Percentiles rank a stretch among this genome's conserved stretches.
Evolutionary conservation across 2,797 vertebrate species (phyloP).

Genomic region (Pelobates cultripes): DNA sequence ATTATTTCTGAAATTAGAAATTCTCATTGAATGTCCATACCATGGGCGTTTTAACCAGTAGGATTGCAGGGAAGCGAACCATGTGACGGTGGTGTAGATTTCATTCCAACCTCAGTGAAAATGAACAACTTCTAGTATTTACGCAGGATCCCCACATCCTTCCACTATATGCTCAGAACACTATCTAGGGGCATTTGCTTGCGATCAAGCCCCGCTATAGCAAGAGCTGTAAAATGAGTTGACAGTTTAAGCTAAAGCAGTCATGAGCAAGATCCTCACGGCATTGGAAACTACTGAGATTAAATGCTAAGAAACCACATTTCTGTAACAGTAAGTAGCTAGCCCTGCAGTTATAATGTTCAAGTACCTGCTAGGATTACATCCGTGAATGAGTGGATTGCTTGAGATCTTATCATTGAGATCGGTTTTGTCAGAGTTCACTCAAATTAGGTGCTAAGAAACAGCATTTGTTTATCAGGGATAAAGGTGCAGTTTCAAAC

Average conservation of each 20-base stretch:
- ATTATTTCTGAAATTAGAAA: too few relatives aligned
- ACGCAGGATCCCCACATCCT: too few relatives aligned
- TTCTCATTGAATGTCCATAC: too few relatives aligned
- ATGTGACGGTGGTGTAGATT: too few relatives aligned
- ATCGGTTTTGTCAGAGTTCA: constrained; percentile 40
- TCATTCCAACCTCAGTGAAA: too few relatives aligned
- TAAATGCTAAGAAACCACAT: constrained; percentile 39
- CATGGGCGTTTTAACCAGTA: too few relatives aligned
- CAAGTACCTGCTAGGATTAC: constrained; percentile 31
- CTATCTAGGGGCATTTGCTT: too few relatives aligned
- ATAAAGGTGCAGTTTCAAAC: not conserved
- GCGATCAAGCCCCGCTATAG: too few relatives aligned
- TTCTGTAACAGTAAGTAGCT: constrained; percentile 20
- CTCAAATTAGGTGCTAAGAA: constrained; percentile 46
- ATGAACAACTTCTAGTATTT: too few relatives aligned
- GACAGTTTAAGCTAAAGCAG: constrained; percentile 1
- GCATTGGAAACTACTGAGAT: not conserved
- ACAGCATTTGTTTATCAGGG: constrained; percentile 29
- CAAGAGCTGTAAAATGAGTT: not conserved
- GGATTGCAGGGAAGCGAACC: too few relatives aligned
- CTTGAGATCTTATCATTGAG: constrained; percentile 22
- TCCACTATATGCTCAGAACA: too few relatives aligned
- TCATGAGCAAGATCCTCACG: constrained; percentile 1
- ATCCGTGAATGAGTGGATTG: constrained; percentile 36
- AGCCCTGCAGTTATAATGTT: constrained; percentile 23